These are phyloP conservation scores for Aplodontia rufa DNA, from an alignment of 2,113 vertebrate species.

Conservation along the genomic window DNA sequence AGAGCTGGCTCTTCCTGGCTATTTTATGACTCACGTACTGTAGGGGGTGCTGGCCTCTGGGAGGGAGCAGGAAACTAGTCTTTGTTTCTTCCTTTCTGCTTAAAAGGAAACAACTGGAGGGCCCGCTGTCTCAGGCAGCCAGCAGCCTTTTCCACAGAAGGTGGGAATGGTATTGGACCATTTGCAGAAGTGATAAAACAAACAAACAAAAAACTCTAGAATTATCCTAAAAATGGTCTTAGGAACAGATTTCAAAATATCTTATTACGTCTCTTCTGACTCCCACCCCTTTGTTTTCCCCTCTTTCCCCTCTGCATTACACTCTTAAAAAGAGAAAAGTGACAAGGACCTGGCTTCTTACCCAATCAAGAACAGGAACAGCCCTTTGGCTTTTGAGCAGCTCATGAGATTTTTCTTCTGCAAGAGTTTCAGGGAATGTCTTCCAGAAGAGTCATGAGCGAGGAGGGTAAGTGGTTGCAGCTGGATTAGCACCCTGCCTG, in stretches of 20 bases:
- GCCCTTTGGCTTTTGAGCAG: constrained; percentile 54
- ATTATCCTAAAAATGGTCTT: constrained; percentile 43
- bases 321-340: not conserved
- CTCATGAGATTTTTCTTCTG: constrained; percentile 21
- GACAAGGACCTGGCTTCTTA: constrained; percentile 35
- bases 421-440: constrained; percentile 33
- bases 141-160: not conserved
- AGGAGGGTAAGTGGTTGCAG: constrained; percentile 48
- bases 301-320: not conserved
- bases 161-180: not conserved
- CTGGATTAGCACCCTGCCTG: constrained; percentile 13
- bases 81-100: constrained; percentile 52
- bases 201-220: constrained; percentile 10
- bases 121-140: not conserved
- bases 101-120: not conserved
- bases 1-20: constrained; percentile 28
- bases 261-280: not conserved
- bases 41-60: constrained; percentile 55
- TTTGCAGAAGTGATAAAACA: constrained; percentile 36
- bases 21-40: constrained; percentile 61
- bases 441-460: constrained; percentile 51
- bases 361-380: not conserved
- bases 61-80: not conserved
- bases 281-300: not conserved
- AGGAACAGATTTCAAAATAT: constrained; percentile 37